Base-by-base conservation (phyloP, 1,140 invertebrate genomes). In the Scaptodrosophila lebanonensis region DNA sequence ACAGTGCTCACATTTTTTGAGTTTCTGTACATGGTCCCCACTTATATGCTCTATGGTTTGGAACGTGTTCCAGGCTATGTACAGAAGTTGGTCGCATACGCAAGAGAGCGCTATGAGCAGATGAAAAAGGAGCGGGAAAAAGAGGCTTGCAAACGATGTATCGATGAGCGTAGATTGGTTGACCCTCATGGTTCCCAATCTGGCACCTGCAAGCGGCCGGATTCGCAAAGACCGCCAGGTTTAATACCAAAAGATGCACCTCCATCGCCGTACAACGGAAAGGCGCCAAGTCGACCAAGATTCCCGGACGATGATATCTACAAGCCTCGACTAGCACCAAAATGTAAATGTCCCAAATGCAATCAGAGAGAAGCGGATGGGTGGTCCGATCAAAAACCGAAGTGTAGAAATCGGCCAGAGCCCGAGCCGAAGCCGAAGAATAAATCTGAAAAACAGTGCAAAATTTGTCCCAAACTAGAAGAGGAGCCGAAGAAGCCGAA, bases 141-240 rank as follows among this genome's bases (percentile, higher is more conserved):
- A 8, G 25, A 49, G n/a, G 32, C 27, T 6, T 29, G 50, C 13
- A 40, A n/a, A n/a, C 22, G 22, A 13, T 32, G 38, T n/a, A 60
- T 79, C 29, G 73, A 82, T 12, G 59, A 79, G 1, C 51, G 43
- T n/a, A n/a, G n/a, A n/a, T n/a, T n/a, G n/a, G n/a, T n/a, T n/a
- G n/a, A n/a, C n/a, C n/a, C n/a, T n/a, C n/a, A n/a, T n/a, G n/a
- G n/a, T n/a, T n/a, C n/a, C n/a, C n/a, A n/a, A n/a, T n/a, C n/a
- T n/a, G n/a, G n/a, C n/a, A n/a, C n/a, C n/a, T n/a, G n/a, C n/a
- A n/a, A n/a, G n/a, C n/a, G n/a, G n/a, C n/a, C n/a, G n/a, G n/a
- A n/a, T n/a, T n/a, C n/a, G n/a, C n/a, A n/a, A n/a, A n/a, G n/a
- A n/a, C n/a, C n/a, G n/a, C n/a, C 40, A 1, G 66, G 49, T 7